Percentiles rank a stretch among this genome's conserved stretches.
phyloP scores from a whole-genome alignment of 1,140 invertebrate species.

The Atta colombica region DNA sequence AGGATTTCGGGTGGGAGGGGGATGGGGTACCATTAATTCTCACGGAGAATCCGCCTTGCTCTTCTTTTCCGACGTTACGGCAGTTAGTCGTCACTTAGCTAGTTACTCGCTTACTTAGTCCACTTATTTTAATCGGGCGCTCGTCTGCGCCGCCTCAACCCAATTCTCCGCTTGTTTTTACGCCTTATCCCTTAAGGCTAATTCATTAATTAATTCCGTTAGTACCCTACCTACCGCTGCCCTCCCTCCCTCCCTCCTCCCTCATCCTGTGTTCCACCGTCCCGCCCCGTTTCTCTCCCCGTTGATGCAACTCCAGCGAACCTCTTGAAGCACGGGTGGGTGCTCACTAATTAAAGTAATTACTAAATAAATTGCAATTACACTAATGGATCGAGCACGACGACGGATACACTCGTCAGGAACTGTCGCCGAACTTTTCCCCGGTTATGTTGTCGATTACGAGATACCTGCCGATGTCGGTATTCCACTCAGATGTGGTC shows the following conservation, averaged over 20 bases:
- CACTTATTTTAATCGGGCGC: slow-evolving; percentile 85
- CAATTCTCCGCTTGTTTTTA: slow-evolving; percentile 86
- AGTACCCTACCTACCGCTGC: slow-evolving; percentile 74
- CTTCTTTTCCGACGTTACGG: slow-evolving; percentile 61
- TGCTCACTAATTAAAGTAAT: slow-evolving; percentile 86
- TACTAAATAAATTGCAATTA: slow-evolving; percentile 87
- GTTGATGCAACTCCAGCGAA: slow-evolving; percentile 71
- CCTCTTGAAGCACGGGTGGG: slow-evolving; percentile 72
- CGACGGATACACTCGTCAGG: slow-evolving; percentile 75
- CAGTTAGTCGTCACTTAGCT: slow-evolving; percentile 79
- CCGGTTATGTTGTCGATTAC: slow-evolving; percentile 75
- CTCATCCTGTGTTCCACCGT: slow-evolving; percentile 54
- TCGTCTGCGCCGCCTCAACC: slow-evolving; percentile 72
- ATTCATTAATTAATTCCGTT: slow-evolving; percentile 87
- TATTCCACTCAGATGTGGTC: slow-evolving; percentile 53
- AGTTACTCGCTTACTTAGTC: slow-evolving; percentile 84
- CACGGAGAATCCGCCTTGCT: slow-evolving; percentile 64
- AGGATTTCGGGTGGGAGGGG: slow-evolving; percentile 57
- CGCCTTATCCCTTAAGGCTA: slow-evolving; percentile 85
- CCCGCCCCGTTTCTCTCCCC: slow-evolving; percentile 36
- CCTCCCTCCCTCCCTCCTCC: slow-evolving; percentile 9
- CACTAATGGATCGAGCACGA: slow-evolving; percentile 84
- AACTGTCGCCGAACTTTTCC: slow-evolving; percentile 78
- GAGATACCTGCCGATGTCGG: slow-evolving; percentile 61
- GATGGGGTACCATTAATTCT: slow-evolving; percentile 75